phyloP scores from a whole-genome alignment of 2,888 invertebrate genomes.

The Leistus spinibarbis region DNA sequence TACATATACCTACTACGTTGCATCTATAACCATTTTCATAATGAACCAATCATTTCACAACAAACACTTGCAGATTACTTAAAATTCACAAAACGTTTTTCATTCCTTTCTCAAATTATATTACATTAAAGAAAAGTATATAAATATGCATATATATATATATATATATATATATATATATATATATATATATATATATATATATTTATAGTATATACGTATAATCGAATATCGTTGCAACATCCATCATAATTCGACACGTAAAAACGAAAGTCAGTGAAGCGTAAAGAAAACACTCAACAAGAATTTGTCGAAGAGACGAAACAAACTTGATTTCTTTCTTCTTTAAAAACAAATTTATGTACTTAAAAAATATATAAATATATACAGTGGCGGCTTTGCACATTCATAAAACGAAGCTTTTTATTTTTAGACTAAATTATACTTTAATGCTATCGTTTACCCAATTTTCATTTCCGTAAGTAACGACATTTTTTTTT shows the following conservation, averaged over 20 bases:
- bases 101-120: not conserved
- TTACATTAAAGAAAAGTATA: not conserved
- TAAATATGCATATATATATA: not conserved
- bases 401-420: too few species aligned
- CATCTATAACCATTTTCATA: not conserved
- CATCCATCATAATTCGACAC: constrained; percentile 33
- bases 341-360: not conserved
- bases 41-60: not conserved
- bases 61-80: too few species aligned
- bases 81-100: not conserved
- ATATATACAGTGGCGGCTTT: too few species aligned
- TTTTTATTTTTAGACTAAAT: too few species aligned
- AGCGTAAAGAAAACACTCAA: not conserved
- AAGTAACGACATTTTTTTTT: too few species aligned
- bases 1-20: not conserved
- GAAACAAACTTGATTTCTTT: not conserved
- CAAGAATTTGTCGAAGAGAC: not conserved
- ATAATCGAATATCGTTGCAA: constrained; percentile 32
- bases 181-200: not conserved
- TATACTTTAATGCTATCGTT: too few species aligned
- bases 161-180: not conserved
- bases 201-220: constrained; percentile 5
- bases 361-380: too few species aligned
- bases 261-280: not conserved
- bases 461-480: too few species aligned